These are phyloP conservation scores for Jordanella pulchra DNA, from an alignment of 2,797 vertebrate species.

Conservation along the genomic window DNA sequence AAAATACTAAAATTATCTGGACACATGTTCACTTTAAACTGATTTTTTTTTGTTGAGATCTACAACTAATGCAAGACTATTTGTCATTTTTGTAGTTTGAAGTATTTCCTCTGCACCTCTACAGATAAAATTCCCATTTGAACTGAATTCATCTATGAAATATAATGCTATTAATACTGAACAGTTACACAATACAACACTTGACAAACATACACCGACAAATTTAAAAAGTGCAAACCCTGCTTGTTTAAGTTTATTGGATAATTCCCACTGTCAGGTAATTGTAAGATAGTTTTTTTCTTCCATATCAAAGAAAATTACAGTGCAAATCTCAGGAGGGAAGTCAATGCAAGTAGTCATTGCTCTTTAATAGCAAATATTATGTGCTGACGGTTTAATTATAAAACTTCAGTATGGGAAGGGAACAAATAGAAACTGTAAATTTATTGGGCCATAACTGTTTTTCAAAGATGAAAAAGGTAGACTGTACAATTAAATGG, in stretches of 20 bases:
- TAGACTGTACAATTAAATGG: neutral
- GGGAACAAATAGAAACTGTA: neutral
- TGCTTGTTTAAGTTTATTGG: neutral
- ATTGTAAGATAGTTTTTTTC: neutral
- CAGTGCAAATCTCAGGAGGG: neutral
- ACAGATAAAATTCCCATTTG: neutral
- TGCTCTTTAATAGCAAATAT: neutral
- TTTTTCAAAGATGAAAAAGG: neutral
- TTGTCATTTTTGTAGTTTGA: conserved; percentile 8
- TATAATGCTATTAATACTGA: neutral
- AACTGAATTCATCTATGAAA: neutral
- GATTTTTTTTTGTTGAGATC: neutral
- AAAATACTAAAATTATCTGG: conserved; percentile 19
- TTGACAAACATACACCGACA: neutral
- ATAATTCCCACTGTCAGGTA: neutral
- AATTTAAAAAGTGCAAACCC: neutral
- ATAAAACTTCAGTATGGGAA: neutral
- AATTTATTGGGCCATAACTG: neutral
- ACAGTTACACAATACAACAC: neutral
- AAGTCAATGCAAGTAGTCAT: neutral
- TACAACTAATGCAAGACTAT: neutral
- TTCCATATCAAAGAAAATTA: neutral
- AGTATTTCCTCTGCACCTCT: conserved; percentile 10
- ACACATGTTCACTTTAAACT: conserved; percentile 6
- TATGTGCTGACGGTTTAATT: neutral